Evolutionary conservation across 2,113 vertebrate species (phyloP), one percentile per base, ranked within the genome.

Genomic region (Eubucco bourcierii): DNA sequence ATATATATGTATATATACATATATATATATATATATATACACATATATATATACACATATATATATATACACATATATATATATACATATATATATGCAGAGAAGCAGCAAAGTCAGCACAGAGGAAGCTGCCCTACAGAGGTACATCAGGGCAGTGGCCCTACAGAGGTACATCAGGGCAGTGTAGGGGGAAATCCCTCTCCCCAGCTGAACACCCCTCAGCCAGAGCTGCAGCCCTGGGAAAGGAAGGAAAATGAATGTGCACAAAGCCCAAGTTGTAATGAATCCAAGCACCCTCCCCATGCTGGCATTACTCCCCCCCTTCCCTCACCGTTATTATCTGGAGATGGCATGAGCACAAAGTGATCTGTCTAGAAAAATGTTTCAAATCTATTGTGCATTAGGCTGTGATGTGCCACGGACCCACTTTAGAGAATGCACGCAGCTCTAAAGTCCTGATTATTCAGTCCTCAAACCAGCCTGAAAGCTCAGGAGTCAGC

Each of bases 381-480:
- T 39, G 68, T 68, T 61, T 90, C 79, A 44, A 84, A 71, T 52
- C 52, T 33, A 68, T 56, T 7, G 23, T 12, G 25, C 31, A 14
- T 77, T 75, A 44, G 7, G 1, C 70, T 63, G 59, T 41, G 79
- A 83, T 59, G 75, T 74, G 93, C 86, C 84, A 59, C 39, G 68
- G 90, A 94, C 87, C 76, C 28, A 29, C 91, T 85, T 93, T 79
- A 78, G 80, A 88, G 91, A 90, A 66, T 7, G 28, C 70, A 84
- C 2, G 8, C 82, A 75, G 93, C 87, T 88, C 33, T n/a, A 55
- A 91, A 94, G 91, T 81, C 24, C 0, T 84, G 87, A 92, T 90
- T 86, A 94, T 94, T 94, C 94, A 93, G 80, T 70, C 83, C 83
- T 91, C 91, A 91, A 90, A 34, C 87, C 88, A 88, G 91, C 56